Evolutionary conservation across 2,797 vertebrate species (phyloP), one percentile per base, ranked within the genome.

Genomic region (Silurus lanzhouensis): DNA sequence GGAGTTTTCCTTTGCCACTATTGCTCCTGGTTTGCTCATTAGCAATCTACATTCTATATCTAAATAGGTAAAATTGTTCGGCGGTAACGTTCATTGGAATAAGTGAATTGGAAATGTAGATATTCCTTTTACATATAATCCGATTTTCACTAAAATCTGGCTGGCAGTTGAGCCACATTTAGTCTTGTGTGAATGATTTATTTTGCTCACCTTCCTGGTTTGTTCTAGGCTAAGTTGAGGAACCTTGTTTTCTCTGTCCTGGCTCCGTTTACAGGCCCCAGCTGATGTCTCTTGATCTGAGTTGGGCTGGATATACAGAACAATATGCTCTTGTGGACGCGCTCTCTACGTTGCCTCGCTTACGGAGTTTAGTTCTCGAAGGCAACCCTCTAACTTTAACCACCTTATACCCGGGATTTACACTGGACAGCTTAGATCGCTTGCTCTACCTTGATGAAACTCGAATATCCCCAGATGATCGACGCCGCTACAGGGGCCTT

Each of bases 221-320:
- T 44, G 48, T 25, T 10, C 60, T 14, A 71, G 9, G 44, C 20
- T 71, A 9, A 46, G 7, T 52, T 74, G 20, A n/a, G 3, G 55
- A 75, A 57, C n/a, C 48, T 13, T 7, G 55, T 75, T 76, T 76
- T 15, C 1, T 57, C 15, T 58, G 3, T 76, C 2, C 17, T 74
- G 71, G 46, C 71, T 48, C 72, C 3, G 27, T 17, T n/a, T 44
- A 80, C 87, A 99, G 97, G 97, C 97, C 97, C 67, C 92, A 91
- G 83, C 94, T 98, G 1, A 85, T 96, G 85, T 97, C 96, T 83
- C 94, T 99, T 89, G 97, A 98, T 92, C 92, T 99, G 91, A 92
- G 97, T 86, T 95, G 95, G 90, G 97, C 96, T 83, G 94, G 88
- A 78, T 95, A 98, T 88, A 91, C 90, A 0, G 91, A 94, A 81